Evolutionary conservation across 35 echinoderm and acorn worm genomes (phyloP).

Genomic region (Heliocidaris tuberculata): DNA sequence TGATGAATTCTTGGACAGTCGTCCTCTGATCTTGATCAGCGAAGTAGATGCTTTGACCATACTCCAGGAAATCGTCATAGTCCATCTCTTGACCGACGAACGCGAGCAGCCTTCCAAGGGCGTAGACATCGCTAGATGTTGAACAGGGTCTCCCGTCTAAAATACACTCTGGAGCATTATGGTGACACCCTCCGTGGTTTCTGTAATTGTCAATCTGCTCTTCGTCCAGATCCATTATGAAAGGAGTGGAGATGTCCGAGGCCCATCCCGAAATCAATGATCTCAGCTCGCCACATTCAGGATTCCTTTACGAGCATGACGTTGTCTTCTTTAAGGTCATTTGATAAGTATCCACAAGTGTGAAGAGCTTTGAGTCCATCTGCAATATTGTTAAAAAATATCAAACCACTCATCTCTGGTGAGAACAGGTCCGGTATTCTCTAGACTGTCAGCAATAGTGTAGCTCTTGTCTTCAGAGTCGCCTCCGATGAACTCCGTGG

Average conservation of each 20-base stretch:
- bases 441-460: neutral
- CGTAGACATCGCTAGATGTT: neutral
- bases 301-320: neutral
- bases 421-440: neutral
- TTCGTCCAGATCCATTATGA: neutral
- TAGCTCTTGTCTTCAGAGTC: neutral
- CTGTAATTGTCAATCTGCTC: neutral
- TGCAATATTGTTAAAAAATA: neutral
- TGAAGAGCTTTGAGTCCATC: neutral
- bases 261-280: constrained; percentile 2
- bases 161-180: neutral
- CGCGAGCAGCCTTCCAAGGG: neutral
- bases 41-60: neutral
- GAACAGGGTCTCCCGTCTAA: neutral
- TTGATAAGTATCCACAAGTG: neutral
- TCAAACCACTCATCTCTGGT: constrained; percentile 17
- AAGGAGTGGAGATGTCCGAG: neutral
- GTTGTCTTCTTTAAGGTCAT: constrained; percentile 14
- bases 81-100: neutral
- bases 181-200: neutral
- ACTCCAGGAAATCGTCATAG: no score
- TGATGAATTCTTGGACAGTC: neutral
- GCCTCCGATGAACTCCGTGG: neutral
- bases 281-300: neutral
- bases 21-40: no score